Percentiles rank a stretch among this genome's conserved stretches.
Evolutionary conservation across 1,140 invertebrate genomes (phyloP).

Genomic region (Papilio dardanus): DNA sequence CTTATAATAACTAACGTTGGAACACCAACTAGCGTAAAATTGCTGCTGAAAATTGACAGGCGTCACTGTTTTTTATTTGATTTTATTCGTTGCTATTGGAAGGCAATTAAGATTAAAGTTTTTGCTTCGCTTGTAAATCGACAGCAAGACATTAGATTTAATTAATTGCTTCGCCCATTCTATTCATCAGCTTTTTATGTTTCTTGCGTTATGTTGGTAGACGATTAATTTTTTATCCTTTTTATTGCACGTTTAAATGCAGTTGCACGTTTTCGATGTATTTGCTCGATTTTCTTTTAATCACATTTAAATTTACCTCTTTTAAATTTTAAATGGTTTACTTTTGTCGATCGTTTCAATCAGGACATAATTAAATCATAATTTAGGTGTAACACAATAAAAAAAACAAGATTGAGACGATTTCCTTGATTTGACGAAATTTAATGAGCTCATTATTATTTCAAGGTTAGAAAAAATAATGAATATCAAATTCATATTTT

Average conservation of each 20-base stretch:
- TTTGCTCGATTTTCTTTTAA: background rate
- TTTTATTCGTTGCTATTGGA: background rate
- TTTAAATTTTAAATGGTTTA: background rate
- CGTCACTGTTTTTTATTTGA: background rate
- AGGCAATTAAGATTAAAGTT: constrained; percentile 10
- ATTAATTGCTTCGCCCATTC: constrained; percentile 10
- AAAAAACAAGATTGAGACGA: constrained; percentile 42
- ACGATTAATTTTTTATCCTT: background rate
- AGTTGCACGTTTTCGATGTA: background rate
- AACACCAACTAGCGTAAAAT: too few relatives aligned
- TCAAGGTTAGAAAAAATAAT: constrained; percentile 32
- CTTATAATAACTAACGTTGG: too few relatives aligned
- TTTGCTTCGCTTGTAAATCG: constrained; percentile 4
- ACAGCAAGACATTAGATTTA: constrained; percentile 14
- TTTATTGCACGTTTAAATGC: background rate
- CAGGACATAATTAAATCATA: constrained; percentile 13
- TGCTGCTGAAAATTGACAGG: background rate
- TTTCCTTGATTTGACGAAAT: constrained; percentile 39
- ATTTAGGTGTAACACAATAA: constrained; percentile 27
- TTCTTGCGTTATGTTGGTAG: background rate
- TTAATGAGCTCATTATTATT: constrained; percentile 36
- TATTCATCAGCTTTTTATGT: background rate
- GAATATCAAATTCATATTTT: constrained; percentile 22
- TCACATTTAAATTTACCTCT: background rate
- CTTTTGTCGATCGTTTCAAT: background rate